Evolutionary conservation across 2,797 vertebrate genomes (phyloP).

Genomic region (Pampus argenteus): DNA sequence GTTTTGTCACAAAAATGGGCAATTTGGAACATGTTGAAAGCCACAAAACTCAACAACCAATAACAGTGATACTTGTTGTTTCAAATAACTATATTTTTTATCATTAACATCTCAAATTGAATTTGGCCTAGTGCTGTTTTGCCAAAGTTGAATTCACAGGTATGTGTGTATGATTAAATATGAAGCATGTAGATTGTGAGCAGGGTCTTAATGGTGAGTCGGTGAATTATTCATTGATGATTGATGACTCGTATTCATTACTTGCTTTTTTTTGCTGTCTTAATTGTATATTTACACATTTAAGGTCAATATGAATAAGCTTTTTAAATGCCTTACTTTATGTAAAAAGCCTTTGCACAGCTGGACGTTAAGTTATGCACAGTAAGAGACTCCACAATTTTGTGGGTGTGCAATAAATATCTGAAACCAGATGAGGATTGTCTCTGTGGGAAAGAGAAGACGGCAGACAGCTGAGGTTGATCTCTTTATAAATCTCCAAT

Average conservation of each 20-base stretch:
- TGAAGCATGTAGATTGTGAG: background rate
- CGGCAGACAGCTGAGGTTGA: conserved; percentile 14
- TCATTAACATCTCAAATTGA: background rate
- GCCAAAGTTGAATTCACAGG: conserved; percentile 18
- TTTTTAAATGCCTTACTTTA: conserved; percentile 14
- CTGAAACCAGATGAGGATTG: conserved; percentile 14
- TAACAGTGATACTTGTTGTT: background rate
- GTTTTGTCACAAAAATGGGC: background rate
- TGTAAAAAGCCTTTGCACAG: conserved; percentile 10
- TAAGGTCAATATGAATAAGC: background rate
- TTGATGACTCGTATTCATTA: conserved; percentile 1
- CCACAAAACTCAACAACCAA: background rate
- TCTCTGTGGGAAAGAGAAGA: conserved; percentile 36
- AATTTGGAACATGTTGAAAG: conserved; percentile 1
- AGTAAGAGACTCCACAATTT: conserved; percentile 8
- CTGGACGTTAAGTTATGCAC: conserved; percentile 35
- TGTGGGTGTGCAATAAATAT: conserved; percentile 73
- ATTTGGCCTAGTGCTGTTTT: background rate
- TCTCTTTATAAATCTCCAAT: conserved; percentile 73
- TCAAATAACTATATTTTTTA: conserved; percentile 29
- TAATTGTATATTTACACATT: background rate
- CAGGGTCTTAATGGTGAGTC: background rate
- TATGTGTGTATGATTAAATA: background rate
- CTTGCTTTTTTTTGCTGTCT: conserved; percentile 14
- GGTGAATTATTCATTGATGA: conserved; percentile 9